phyloP scores from a whole-genome alignment of 2,113 vertebrate genomes.

The Ochotona curzoniae region DNA sequence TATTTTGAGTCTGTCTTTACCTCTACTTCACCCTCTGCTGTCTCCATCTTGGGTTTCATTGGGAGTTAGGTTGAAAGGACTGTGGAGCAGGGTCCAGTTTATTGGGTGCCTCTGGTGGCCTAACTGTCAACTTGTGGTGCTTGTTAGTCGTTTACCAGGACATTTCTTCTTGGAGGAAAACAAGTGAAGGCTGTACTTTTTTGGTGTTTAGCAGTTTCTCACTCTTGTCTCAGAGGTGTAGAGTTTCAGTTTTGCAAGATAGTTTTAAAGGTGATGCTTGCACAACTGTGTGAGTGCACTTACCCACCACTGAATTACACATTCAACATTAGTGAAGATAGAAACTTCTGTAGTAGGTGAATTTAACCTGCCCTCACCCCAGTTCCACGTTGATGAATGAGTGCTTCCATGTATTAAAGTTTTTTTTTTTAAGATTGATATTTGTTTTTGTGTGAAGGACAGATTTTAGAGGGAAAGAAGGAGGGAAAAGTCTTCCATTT shows the following conservation, averaged over 20 bases:
- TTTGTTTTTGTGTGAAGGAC: no score
- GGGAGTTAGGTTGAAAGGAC: background rate
- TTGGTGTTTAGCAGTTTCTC: background rate
- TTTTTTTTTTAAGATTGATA: no score
- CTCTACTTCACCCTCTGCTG: background rate
- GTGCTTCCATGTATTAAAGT: background rate
- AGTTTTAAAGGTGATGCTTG: background rate
- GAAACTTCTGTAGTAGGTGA: background rate
- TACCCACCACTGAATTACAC: background rate
- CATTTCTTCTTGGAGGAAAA: background rate
- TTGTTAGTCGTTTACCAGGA: background rate
- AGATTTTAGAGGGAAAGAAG: background rate
- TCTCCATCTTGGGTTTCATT: background rate
- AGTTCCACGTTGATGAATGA: background rate
- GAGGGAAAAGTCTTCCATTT: background rate
- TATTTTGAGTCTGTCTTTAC: background rate
- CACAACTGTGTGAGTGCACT: background rate
- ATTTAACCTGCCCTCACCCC: background rate
- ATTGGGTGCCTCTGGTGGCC: background rate
- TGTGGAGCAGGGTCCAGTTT: background rate
- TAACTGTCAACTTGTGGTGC: background rate
- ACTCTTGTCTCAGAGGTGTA: constrained; percentile 10
- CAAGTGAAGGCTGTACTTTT: background rate
- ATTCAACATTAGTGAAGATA: background rate
- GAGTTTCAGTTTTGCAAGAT: background rate